Conservation (phyloP, 2,113 vertebrate species). For the Trematocara marginatum region DNA sequence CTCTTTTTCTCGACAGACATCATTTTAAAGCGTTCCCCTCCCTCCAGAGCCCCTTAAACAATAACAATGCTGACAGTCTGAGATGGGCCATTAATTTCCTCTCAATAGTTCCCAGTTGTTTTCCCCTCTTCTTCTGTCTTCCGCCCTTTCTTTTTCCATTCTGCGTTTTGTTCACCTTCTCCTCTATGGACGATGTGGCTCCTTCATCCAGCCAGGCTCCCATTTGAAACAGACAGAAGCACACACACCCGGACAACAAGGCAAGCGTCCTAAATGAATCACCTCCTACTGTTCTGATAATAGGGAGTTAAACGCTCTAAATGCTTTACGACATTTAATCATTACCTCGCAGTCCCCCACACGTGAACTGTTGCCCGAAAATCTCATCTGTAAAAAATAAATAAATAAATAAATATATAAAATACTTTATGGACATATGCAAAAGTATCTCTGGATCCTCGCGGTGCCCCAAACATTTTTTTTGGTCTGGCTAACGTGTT, state of each 20-base stretch:
- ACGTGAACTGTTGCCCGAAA: constrained; percentile 8
- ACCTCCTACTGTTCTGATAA: constrained; percentile 61
- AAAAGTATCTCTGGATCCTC: constrained; percentile 15
- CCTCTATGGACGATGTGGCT: constrained; percentile 11
- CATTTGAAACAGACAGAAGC: constrained; percentile 8
- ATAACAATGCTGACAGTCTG: constrained; percentile 59
- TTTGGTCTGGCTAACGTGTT: constrained; percentile 28
- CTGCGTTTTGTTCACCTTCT: constrained; percentile 43
- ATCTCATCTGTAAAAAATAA: neutral
- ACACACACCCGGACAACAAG: neutral
- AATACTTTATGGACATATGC: constrained; percentile 24
- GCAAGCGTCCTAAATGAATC: constrained; percentile 49
- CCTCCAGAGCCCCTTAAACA: constrained; percentile 36
- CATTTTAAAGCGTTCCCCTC: constrained; percentile 59
- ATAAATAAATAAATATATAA: neutral
- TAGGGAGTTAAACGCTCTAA: constrained; percentile 60
- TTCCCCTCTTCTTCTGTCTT: constrained; percentile 39
- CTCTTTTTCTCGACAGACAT: constrained; percentile 67
- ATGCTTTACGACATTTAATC: constrained; percentile 64
- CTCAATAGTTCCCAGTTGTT: constrained; percentile 59
- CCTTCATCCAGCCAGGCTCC: constrained; percentile 25
- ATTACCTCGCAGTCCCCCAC: constrained; percentile 38
- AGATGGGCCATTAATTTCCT: constrained; percentile 58
- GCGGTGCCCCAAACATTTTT: constrained; percentile 8
- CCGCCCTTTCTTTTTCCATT: constrained; percentile 5